phyloP scores from a whole-genome alignment of 2,797 vertebrate genomes.

The Aeoliscus strigatus region DNA sequence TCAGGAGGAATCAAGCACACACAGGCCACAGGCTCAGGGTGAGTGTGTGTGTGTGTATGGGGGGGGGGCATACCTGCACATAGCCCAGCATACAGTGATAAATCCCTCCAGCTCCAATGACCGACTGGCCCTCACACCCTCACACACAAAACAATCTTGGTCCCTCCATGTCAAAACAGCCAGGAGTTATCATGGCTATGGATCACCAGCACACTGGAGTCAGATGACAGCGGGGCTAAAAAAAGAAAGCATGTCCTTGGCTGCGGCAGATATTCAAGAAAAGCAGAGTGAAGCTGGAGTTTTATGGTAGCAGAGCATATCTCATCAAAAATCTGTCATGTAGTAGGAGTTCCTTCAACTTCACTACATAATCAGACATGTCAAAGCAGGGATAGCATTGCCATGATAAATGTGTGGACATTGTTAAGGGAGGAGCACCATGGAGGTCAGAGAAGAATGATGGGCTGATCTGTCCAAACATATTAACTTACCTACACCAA shows the following conservation, averaged over 20 bases:
- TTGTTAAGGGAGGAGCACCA: no score
- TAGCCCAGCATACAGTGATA: constrained; percentile 58
- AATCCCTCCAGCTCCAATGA: constrained; percentile 65
- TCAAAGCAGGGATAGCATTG: no score
- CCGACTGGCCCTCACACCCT: constrained; percentile 59
- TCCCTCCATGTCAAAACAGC: constrained; percentile 64
- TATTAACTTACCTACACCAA: constrained; percentile 14
- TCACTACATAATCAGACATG: no score
- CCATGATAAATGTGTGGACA: no score
- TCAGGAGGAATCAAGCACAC: constrained; percentile 35
- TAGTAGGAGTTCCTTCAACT: no score
- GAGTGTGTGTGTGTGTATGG: neutral
- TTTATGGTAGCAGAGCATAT: no score
- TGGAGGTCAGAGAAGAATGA: no score
- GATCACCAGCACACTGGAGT: constrained; percentile 59
- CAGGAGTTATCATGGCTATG: constrained; percentile 64
- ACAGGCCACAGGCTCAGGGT: constrained; percentile 25
- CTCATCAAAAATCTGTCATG: no score
- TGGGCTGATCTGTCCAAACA: constrained; percentile 21
- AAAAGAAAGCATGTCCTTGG: constrained; percentile 27
- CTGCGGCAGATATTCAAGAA: constrained; percentile 22
- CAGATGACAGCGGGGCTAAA: constrained; percentile 51
- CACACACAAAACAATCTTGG: constrained; percentile 66
- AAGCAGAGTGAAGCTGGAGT: neutral
- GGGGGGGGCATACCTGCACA: constrained; percentile 23